These are phyloP conservation scores for Labrus mixtus DNA, from an alignment of 2,113 vertebrate genomes.

Conservation along the genomic window DNA sequence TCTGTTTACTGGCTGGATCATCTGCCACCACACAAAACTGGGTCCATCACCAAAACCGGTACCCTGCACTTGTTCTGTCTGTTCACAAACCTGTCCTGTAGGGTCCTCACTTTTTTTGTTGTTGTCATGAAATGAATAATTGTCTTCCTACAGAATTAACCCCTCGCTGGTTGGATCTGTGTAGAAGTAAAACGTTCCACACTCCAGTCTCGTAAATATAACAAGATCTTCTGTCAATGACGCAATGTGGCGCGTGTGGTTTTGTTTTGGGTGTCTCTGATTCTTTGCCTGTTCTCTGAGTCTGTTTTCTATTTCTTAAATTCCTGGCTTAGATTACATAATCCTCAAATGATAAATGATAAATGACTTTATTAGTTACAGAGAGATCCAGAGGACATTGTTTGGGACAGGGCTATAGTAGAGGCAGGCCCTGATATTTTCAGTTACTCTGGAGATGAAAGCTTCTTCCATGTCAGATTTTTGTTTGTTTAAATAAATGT, in stretches of 20 bases:
- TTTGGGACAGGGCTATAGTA: too few species aligned
- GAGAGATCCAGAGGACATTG: too few species aligned
- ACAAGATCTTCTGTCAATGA: neutral
- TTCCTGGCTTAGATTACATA: too few species aligned
- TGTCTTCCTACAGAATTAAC: conserved; percentile 61
- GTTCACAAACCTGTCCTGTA: neutral
- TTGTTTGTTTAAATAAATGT: too few species aligned
- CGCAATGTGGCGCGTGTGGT: neutral
- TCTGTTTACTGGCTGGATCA: conserved; percentile 83
- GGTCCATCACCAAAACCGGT: conserved; percentile 62
- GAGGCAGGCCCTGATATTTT: too few species aligned
- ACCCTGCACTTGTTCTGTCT: too few species aligned
- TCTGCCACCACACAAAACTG: conserved; percentile 52
- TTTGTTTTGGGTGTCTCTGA: neutral
- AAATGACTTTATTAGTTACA: too few species aligned
- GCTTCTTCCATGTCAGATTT: too few species aligned
- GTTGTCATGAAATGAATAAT: neutral
- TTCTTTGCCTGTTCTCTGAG: neutral
- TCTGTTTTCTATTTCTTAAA: too few species aligned
- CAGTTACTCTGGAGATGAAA: too few species aligned
- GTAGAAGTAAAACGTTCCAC: conserved; percentile 46
- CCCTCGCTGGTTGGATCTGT: conserved; percentile 66
- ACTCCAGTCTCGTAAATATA: conserved; percentile 64
- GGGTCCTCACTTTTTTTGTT: neutral
- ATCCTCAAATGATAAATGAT: too few species aligned